Evolutionary conservation across 2,888 invertebrate genomes (phyloP), one percentile per base, ranked within the genome.

Genomic region (Agapostemon virescens): DNA sequence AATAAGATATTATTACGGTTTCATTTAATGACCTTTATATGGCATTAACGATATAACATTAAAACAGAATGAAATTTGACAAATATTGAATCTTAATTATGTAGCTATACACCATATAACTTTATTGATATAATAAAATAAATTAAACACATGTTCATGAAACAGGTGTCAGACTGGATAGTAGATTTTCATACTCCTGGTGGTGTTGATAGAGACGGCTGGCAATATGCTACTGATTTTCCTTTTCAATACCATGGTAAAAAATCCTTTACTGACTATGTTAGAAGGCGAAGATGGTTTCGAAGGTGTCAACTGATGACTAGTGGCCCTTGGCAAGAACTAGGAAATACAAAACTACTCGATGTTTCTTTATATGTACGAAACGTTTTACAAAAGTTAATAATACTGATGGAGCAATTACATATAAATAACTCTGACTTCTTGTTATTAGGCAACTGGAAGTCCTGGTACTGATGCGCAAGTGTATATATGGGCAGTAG

Each of bases 141-240:
- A 40, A 17, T 40, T 36, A 23, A 73, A 23, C 64, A 74, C 15
- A n/a, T 63, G 67, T 52, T 36, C 63, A 52, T 7, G 26, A 61
- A 17, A 26, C 67, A 96, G 96, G 94, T 96, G 81, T 96, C 97
- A 0, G 98, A 98, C 91, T 98, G 98, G 98, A 95, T 96, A 92
- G 95, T 98, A n/a, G 98, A 98, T 93, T 98, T 96, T 91, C 96
- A 96, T 90, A 96, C 97, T 13, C 96, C 97, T 0, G 98, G 97
- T 1, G 98, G 98, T 2, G 97, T 97, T 0, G 98, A 98, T 92
- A 95, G 95, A 78, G 97, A 98, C 85, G 98, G 98, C 2, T 98
- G 98, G 98, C 98, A 98, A 91, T 98, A 98, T 93, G 98, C 98
- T 0, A 96, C 97, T 1, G 98, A 98, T 93, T 98, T 98, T 91